Evolutionary conservation across 2,113 vertebrate species (phyloP).

Genomic region (Tenrec ecaudatus): DNA sequence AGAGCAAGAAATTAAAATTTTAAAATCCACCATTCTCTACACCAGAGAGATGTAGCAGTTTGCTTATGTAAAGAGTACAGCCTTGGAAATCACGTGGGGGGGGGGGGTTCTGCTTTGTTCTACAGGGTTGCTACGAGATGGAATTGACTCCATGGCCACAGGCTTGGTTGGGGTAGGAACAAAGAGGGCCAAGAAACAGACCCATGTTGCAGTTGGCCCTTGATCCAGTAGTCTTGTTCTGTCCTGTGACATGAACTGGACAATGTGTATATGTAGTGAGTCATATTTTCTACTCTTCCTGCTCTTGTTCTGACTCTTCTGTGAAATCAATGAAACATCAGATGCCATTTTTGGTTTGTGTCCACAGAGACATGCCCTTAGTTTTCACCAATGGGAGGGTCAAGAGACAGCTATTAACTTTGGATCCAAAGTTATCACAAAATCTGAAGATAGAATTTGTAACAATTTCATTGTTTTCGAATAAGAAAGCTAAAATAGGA

Average conservation of each 20-base stretch:
- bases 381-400: not conserved
- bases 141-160: not conserved
- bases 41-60: not conserved
- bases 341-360: not conserved
- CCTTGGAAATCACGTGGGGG: not conserved
- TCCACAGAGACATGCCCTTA: not conserved
- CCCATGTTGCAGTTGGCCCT: not conserved
- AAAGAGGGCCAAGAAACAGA: not conserved
- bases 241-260: not conserved
- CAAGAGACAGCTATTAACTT: constrained; percentile 12
- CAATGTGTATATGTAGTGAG: not conserved
- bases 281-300: not conserved
- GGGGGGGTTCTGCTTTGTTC: not conserved
- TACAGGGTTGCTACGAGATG: not conserved
- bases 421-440: constrained; percentile 19
- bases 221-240: not conserved
- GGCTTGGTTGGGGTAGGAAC: not conserved
- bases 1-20: not conserved
- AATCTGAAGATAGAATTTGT: not conserved
- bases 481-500: not conserved
- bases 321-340: not conserved
- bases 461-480: not conserved
- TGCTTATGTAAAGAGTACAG: too few species aligned
- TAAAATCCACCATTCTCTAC: not conserved
- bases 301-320: not conserved